phyloP scores from a whole-genome alignment of 2,113 vertebrate species.

The Eulemur macaco region DNA sequence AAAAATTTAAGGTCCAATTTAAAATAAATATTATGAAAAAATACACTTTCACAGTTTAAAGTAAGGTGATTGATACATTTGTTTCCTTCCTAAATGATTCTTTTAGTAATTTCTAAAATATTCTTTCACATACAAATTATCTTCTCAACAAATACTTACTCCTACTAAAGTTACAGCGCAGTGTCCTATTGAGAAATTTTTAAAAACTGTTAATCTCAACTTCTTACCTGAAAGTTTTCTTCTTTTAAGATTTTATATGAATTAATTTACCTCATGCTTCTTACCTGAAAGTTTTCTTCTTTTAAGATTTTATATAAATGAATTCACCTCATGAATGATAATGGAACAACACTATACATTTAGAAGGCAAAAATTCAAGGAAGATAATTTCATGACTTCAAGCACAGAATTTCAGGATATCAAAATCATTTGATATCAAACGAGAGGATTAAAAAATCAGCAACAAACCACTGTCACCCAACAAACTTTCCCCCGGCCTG shows the following conservation, averaged over 20 bases:
- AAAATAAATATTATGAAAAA: neutral
- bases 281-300: constrained; percentile 58
- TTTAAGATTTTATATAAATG: constrained; percentile 35
- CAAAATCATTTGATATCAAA: constrained; percentile 28
- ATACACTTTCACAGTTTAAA: neutral
- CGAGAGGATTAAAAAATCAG: neutral
- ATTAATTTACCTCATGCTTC: constrained; percentile 20
- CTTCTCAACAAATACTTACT: constrained; percentile 11
- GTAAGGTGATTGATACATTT: neutral
- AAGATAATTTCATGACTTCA: constrained; percentile 14
- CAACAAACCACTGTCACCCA: neutral
- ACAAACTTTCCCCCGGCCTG: neutral
- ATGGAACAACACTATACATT: neutral
- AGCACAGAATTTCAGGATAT: neutral
- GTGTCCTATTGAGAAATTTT: neutral
- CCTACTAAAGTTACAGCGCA: neutral
- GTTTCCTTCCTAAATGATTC: neutral
- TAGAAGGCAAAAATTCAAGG: constrained; percentile 40
- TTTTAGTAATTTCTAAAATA: constrained; percentile 36
- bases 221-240: constrained; percentile 62
- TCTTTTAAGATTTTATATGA: constrained; percentile 38
- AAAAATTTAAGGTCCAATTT: constrained; percentile 24
- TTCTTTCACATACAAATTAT: constrained; percentile 4
- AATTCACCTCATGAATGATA: constrained; percentile 17
- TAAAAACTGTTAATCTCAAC: neutral